Percentiles rank a stretch among this genome's conserved stretches.
Conservation (phyloP, 1,140 invertebrate species). For the Cotesia glomerata region DNA sequence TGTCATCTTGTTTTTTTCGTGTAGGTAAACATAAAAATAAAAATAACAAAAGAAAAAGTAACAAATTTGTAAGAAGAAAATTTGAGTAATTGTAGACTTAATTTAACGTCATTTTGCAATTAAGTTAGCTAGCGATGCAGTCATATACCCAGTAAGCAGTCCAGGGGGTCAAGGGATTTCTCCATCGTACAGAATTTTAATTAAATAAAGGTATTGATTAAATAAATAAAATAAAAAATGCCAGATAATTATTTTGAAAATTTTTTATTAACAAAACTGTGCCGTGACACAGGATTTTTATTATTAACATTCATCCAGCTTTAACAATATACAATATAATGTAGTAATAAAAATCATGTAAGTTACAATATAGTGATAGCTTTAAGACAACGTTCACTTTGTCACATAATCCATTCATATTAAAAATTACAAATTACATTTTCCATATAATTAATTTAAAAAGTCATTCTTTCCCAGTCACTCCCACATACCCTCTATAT, state of each 20-base stretch:
- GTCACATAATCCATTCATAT: conserved; percentile 31
- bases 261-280: conserved; percentile 58
- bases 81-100: no score
- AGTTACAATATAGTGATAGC: conserved; percentile 54
- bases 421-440: conserved; percentile 18
- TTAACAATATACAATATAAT: conserved; percentile 65
- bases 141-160: no score
- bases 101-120: no score
- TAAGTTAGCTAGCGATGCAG: no score
- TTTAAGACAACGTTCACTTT: conserved; percentile 46
- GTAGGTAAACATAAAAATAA: no score
- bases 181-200: no score
- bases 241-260: neutral
- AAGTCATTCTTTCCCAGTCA: neutral
- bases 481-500: neutral
- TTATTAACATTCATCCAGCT: conserved; percentile 63
- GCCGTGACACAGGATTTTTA: conserved; percentile 58
- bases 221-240: conserved; percentile 33
- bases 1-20: no score
- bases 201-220: conserved; percentile 21
- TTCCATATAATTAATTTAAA: conserved; percentile 8
- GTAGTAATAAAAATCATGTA: conserved; percentile 59
- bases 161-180: no score
- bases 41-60: no score
- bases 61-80: no score